A percentile compares a stretch with the other conserved stretches of the same genome.
phyloP scores from a whole-genome alignment of 2,888 invertebrate genomes.

The Cyclophora albipunctata region DNA sequence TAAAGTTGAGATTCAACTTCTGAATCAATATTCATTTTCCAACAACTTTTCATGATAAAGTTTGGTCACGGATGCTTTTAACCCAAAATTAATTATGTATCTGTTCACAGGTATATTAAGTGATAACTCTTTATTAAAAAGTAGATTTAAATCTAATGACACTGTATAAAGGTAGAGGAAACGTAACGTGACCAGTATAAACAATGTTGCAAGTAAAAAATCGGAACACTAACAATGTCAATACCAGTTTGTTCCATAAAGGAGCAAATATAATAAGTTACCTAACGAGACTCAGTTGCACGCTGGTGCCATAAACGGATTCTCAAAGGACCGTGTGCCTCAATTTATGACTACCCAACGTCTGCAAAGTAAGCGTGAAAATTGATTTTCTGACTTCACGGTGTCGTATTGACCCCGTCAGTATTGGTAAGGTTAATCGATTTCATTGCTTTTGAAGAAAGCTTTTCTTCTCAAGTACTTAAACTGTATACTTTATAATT shows the following conservation, averaged over 20 bases:
- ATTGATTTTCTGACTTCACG: conserved; percentile 33
- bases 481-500: neutral
- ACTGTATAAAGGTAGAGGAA: too few relatives aligned
- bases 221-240: conserved; percentile 9
- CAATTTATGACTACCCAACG: conserved; percentile 26
- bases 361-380: conserved; percentile 28
- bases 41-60: conserved; percentile 15
- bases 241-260: conserved; percentile 12
- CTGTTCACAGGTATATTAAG: too few relatives aligned
- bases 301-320: conserved; percentile 32
- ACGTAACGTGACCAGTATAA: neutral
- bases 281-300: conserved; percentile 17
- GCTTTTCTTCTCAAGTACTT: neutral
- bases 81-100: too few relatives aligned
- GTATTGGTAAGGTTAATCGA: conserved; percentile 19
- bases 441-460: conserved; percentile 1
- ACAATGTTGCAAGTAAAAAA: conserved; percentile 6
- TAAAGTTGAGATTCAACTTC: conserved; percentile 20
- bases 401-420: conserved; percentile 19
- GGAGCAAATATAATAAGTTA: neutral
- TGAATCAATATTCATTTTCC: conserved; percentile 19
- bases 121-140: too few relatives aligned
- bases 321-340: conserved; percentile 33
- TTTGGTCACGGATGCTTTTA: conserved; percentile 10
- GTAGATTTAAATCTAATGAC: too few relatives aligned